These are phyloP conservation scores for Toxotes chatareus DNA, from an alignment of 2,113 vertebrate species.

Conservation along the genomic window DNA sequence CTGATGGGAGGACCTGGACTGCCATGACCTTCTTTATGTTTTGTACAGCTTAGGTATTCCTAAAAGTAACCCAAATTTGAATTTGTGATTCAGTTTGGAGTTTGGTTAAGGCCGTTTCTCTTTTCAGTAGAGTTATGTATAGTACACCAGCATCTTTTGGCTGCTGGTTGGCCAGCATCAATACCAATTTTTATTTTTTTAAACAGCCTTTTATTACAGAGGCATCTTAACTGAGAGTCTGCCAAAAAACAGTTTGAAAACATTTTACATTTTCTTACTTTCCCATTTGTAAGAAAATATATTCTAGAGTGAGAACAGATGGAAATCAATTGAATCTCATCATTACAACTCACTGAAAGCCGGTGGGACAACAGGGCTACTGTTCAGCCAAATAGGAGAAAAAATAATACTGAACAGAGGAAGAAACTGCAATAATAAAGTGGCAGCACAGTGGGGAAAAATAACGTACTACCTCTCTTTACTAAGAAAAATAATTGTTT, in stretches of 20 bases:
- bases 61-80: constrained; percentile 28
- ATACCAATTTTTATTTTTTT: constrained; percentile 18
- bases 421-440: constrained; percentile 46
- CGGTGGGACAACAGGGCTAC: constrained; percentile 36
- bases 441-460: constrained; percentile 48
- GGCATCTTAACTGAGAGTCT: constrained; percentile 50
- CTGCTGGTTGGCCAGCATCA: constrained; percentile 30
- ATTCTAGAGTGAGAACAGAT: constrained; percentile 51
- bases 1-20: constrained; percentile 22
- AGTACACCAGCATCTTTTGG: constrained; percentile 15
- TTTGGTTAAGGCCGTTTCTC: constrained; percentile 51
- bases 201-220: constrained; percentile 40
- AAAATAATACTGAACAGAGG: constrained; percentile 39
- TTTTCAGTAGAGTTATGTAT: constrained; percentile 31
- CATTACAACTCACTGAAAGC: constrained; percentile 67
- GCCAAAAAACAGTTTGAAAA: constrained; percentile 35
- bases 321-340: constrained; percentile 65
- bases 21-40: not conserved
- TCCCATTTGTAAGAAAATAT: constrained; percentile 38
- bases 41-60: constrained; percentile 24
- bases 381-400: constrained; percentile 49
- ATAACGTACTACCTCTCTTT: constrained; percentile 47
- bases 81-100: constrained; percentile 30
- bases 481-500: constrained; percentile 41
- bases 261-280: constrained; percentile 44